Percentiles rank a stretch among this genome's conserved stretches.
Evolutionary conservation across 2,888 invertebrate genomes (phyloP).

Genomic region (Lathronympha strigana): DNA sequence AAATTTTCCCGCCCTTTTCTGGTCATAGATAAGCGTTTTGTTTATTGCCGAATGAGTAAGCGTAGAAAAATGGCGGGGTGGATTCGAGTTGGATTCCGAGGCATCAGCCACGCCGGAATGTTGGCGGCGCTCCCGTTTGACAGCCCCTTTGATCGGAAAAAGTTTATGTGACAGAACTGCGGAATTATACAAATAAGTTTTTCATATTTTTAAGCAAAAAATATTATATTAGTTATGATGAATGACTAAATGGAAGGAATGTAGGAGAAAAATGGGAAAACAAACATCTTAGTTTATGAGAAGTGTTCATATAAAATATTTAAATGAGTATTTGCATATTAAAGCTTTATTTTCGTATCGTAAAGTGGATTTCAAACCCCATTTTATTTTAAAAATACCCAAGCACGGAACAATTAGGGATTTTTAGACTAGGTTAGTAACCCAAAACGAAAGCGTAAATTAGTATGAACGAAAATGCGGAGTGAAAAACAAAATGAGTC

Average conservation of each 20-base stretch:
- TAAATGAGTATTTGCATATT: not conserved
- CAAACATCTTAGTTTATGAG: conserved; percentile 3
- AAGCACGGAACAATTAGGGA: too few relatives aligned
- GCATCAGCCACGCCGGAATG: conserved; percentile 47
- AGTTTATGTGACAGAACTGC: conserved; percentile 34
- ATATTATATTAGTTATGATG: conserved; percentile 6
- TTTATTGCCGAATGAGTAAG: conserved; percentile 24
- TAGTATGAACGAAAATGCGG: not conserved
- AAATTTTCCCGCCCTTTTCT: not conserved
- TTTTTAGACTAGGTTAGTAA: not conserved
- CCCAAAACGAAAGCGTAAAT: not conserved
- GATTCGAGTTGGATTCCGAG: conserved; percentile 33
- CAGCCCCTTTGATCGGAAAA: conserved; percentile 43
- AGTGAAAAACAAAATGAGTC: conserved; percentile 30
- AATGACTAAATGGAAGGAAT: conserved; percentile 5
- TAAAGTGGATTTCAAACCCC: too few relatives aligned
- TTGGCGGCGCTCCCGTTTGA: conserved; percentile 52
- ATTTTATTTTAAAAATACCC: too few relatives aligned
- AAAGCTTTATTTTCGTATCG: not conserved
- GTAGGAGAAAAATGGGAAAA: not conserved
- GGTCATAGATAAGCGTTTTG: conserved; percentile 18
- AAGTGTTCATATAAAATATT: not conserved
- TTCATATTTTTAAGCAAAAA: conserved; percentile 14
- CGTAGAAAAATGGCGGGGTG: conserved; percentile 27
- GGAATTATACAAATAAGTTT: conserved; percentile 25